Evolutionary conservation across 1,140 invertebrate species (phyloP).

Genomic region (Mylabris phalerata): DNA sequence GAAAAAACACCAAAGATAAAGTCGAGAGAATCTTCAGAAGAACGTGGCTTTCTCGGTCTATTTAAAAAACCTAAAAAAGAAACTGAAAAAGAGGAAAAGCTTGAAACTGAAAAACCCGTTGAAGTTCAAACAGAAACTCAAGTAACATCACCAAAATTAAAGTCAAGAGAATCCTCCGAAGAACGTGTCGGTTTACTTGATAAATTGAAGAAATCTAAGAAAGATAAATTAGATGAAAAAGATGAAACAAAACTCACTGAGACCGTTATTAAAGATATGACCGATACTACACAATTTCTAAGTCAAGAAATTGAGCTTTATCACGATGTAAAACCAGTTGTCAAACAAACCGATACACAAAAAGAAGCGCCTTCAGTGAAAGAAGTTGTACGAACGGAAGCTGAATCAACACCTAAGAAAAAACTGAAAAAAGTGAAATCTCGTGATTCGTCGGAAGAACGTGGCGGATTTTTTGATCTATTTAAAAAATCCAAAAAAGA

Average conservation of each 20-base stretch:
- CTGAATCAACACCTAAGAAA: not conserved
- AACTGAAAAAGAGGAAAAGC: not conserved
- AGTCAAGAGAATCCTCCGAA: not conserved
- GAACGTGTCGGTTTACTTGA: constrained; percentile 12
- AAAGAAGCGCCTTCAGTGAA: not conserved
- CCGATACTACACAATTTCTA: constrained; percentile 19
- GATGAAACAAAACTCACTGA: not conserved
- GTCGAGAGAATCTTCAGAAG: not conserved
- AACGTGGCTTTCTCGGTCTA: constrained; percentile 6
- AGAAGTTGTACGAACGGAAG: no score
- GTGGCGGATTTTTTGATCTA: constrained; percentile 8
- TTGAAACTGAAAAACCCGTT: not conserved
- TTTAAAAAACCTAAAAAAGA: constrained; percentile 13
- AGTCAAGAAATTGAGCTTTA: constrained; percentile 18
- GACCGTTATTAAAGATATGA: constrained; percentile 14
- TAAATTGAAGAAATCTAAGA: constrained; percentile 17
- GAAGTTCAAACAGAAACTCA: not conserved
- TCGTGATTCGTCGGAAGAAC: not conserved
- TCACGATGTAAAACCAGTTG: constrained; percentile 17
- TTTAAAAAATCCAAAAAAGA: constrained; percentile 16
- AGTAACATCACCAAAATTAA: not conserved
- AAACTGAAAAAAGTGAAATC: not conserved
- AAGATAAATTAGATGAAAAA: constrained; percentile 19
- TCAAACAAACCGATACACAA: constrained; percentile 2
- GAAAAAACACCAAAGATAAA: not conserved